Conservation (phyloP, 2,113 vertebrate species). For the Cyphomyrus discorhynchus region DNA sequence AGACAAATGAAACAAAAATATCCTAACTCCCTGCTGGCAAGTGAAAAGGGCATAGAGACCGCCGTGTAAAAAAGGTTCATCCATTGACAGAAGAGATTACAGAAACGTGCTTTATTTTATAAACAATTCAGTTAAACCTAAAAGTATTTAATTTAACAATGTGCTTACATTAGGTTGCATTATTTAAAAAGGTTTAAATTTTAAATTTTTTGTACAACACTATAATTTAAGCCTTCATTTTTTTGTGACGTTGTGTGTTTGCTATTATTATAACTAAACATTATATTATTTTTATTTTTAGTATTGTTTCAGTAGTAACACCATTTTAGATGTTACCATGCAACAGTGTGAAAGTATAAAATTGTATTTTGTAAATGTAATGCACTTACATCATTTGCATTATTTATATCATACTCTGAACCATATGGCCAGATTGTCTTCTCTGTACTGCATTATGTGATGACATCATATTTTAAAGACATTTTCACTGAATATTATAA, state of each 20-base stretch:
- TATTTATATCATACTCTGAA: background rate
- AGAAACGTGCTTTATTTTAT: conserved; percentile 28
- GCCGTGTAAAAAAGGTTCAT: conserved; percentile 21
- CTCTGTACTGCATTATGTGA: background rate
- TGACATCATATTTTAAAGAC: background rate
- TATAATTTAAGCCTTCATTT: background rate
- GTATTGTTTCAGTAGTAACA: background rate
- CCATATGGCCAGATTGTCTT: background rate
- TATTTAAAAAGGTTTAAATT: background rate
- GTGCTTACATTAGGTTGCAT: conserved; percentile 4
- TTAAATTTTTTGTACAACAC: background rate
- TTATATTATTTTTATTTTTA: background rate
- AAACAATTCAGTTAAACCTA: conserved; percentile 27
- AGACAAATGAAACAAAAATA: conserved; percentile 20
- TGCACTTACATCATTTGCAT: background rate
- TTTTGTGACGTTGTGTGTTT: background rate
- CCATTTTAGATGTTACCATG: background rate
- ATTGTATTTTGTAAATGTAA: background rate
- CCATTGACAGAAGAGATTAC: conserved; percentile 26
- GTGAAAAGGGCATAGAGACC: conserved; percentile 17
- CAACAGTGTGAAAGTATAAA: background rate
- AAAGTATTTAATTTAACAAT: conserved; percentile 16
- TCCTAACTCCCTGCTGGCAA: background rate
- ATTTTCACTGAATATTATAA: background rate
- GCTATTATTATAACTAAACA: background rate